Conservation (phyloP, 2,797 vertebrate species). For the Clamator glandarius region DNA sequence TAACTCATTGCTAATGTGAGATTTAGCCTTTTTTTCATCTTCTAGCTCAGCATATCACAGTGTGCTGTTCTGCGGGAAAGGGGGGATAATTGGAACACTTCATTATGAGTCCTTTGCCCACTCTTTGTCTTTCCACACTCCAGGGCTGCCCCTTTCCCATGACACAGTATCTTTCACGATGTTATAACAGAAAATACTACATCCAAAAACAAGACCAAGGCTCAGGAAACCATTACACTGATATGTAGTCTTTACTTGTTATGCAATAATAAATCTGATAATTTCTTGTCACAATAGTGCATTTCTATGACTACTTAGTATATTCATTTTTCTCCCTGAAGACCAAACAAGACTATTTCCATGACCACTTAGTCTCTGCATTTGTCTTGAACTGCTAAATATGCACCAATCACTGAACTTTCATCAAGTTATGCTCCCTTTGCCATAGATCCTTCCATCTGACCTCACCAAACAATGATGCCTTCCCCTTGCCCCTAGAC, state of each 20-base stretch:
- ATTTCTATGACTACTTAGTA: background rate
- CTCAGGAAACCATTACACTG: background rate
- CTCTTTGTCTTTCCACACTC: background rate
- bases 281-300: background rate
- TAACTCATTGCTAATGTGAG: background rate
- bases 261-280: background rate
- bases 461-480: background rate
- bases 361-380: background rate
- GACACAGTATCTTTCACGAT: background rate
- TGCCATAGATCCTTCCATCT: background rate
- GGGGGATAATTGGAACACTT: background rate
- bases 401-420: background rate
- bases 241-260: background rate
- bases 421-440: background rate
- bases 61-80: background rate
- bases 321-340: background rate
- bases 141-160: background rate
- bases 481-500: background rate
- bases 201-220: background rate
- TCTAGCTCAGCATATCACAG: background rate
- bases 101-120: background rate
- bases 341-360: background rate
- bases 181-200: background rate
- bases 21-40: background rate
- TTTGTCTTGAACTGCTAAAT: background rate